phyloP scores from a whole-genome alignment of 1,140 invertebrate species.

The Megathymus violae region DNA sequence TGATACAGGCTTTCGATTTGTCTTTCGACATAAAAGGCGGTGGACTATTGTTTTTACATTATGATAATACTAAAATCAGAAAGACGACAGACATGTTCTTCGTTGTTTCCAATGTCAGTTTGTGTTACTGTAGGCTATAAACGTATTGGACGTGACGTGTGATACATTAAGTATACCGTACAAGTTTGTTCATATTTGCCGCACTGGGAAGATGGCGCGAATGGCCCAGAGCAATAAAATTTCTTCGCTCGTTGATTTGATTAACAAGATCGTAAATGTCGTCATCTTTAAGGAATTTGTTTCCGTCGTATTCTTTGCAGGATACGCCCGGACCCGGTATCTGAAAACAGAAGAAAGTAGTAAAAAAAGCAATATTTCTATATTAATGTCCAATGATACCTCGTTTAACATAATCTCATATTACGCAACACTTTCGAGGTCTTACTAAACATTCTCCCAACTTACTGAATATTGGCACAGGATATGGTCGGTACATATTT shows the following conservation, averaged over 20 bases:
- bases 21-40: too few species aligned
- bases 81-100: too few species aligned
- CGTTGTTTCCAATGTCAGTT: background rate
- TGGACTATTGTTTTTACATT: too few species aligned
- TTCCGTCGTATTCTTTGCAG: conserved; percentile 58
- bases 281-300: conserved; percentile 43
- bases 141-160: conserved; percentile 1
- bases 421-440: too few species aligned
- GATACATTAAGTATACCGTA: conserved; percentile 45
- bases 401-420: too few species aligned
- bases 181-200: conserved; percentile 74
- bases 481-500: conserved; percentile 62
- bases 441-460: too few species aligned
- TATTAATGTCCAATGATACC: too few species aligned
- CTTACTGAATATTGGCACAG: conserved; percentile 57
- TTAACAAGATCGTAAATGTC: conserved; percentile 56
- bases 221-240: conserved; percentile 63
- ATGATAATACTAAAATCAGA: too few species aligned
- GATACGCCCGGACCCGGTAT: conserved; percentile 46
- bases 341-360: conserved; percentile 42
- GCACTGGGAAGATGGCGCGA: conserved; percentile 56
- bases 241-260: conserved; percentile 64
- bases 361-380: too few species aligned
- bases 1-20: too few species aligned
- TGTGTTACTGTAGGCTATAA: conserved; percentile 8